A percentile compares a stretch with the other conserved stretches of the same genome.
Evolutionary conservation across 1,140 invertebrate genomes (phyloP).

Genomic region (Apis cerana): DNA sequence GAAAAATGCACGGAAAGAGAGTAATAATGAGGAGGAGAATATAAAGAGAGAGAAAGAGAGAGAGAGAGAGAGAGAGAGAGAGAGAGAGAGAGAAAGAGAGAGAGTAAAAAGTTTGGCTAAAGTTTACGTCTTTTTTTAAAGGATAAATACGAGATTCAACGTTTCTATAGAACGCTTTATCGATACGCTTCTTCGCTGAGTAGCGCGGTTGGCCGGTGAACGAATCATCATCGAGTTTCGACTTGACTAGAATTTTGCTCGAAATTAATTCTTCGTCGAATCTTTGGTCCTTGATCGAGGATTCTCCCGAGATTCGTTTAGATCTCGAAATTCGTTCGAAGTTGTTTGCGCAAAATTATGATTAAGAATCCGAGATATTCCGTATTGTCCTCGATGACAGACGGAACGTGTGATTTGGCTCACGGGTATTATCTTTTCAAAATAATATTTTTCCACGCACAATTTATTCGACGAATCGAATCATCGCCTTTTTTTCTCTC

Average conservation of each 20-base stretch:
- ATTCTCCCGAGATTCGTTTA: constrained; percentile 5
- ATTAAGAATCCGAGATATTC: no score
- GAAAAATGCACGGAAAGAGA: no score
- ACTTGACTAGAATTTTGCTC: constrained; percentile 46
- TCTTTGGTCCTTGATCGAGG: constrained; percentile 64
- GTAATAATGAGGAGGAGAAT: no score
- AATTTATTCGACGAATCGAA: no score
- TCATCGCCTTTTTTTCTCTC: no score
- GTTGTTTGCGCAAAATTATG: no score
- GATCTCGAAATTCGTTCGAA: neutral
- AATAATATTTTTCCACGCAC: no score
- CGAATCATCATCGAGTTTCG: constrained; percentile 3
- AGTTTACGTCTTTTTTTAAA: constrained; percentile 26
- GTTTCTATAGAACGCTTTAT: constrained; percentile 30
- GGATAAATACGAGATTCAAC: constrained; percentile 61
- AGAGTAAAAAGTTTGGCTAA: constrained; percentile 35
- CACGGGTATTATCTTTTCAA: no score
- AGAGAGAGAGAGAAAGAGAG: neutral
- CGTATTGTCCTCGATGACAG: no score
- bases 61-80: no score
- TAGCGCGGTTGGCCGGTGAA: constrained; percentile 48
- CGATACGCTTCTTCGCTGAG: constrained; percentile 35
- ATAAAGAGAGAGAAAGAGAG: no score
- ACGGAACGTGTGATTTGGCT: no score
- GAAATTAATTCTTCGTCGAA: constrained; percentile 41